Conservation (phyloP, 2,113 vertebrate species). For the Calyptomena viridis region DNA sequence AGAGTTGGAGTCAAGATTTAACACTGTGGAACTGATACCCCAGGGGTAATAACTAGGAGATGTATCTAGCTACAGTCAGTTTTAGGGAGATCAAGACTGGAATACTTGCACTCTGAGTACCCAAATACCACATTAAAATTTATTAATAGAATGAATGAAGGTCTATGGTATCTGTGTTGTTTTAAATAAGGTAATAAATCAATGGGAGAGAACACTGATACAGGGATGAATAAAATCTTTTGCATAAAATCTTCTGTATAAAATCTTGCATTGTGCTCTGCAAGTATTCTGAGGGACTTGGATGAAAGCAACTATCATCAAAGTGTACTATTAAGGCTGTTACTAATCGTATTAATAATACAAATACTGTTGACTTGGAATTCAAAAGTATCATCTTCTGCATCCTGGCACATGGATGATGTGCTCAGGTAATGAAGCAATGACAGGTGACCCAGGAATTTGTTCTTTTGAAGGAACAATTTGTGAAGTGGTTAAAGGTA, state of each 20-base stretch:
- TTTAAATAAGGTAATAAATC: slow-evolving; percentile 66
- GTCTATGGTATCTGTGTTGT: slow-evolving; percentile 23
- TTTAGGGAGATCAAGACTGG: slow-evolving; percentile 32
- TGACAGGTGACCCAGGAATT: not conserved
- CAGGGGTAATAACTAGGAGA: not conserved
- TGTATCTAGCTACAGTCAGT: slow-evolving; percentile 6
- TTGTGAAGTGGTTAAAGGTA: not conserved
- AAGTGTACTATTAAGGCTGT: not conserved
- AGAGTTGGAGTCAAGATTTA: not conserved
- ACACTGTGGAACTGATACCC: not conserved
- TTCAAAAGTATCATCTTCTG: slow-evolving; percentile 47
- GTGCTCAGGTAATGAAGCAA: slow-evolving; percentile 26
- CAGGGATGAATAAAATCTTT: slow-evolving; percentile 63
- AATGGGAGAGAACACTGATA: slow-evolving; percentile 55
- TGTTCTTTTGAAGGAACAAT: not conserved
- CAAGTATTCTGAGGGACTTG: not conserved
- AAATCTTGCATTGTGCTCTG: not conserved
- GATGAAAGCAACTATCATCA: not conserved
- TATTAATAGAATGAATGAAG: slow-evolving; percentile 57
- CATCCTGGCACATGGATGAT: slow-evolving; percentile 41
- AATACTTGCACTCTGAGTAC: slow-evolving; percentile 58
- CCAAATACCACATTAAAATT: slow-evolving; percentile 66
- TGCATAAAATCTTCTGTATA: slow-evolving; percentile 48
- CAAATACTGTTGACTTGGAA: not conserved
- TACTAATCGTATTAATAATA: not conserved